A percentile compares a stretch with the other conserved stretches of the same genome.
These are phyloP conservation scores for Pipistrellus pipistrellus DNA, from an alignment of 2,797 vertebrate genomes.

Conservation along the genomic window DNA sequence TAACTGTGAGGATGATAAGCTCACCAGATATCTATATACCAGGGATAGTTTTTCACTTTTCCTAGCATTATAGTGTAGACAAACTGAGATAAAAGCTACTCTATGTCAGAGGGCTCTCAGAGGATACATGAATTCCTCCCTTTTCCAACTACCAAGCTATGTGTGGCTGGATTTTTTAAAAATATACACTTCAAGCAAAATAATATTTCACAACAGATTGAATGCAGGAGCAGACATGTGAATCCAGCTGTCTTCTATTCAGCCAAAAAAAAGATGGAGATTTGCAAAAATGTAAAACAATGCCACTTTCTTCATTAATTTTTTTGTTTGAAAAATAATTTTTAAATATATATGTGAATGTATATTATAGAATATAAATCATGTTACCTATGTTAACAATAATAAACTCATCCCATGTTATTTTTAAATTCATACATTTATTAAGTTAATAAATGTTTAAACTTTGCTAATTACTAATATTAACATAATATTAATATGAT, in stretches of 20 bases:
- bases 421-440: constrained; percentile 40
- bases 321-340: constrained; percentile 53
- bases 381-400: not conserved
- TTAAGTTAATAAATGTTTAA: constrained; percentile 29
- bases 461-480: constrained; percentile 17
- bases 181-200: constrained; percentile 75
- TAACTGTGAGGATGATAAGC: constrained; percentile 17
- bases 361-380: constrained; percentile 28
- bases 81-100: not conserved
- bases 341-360: not conserved
- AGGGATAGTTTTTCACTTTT: constrained; percentile 44
- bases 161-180: constrained; percentile 62
- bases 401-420: not conserved
- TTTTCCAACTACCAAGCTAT: constrained; percentile 49
- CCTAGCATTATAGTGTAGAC: not conserved
- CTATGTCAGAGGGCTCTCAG: constrained; percentile 9
- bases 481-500: not conserved
- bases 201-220: constrained; percentile 78
- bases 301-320: not conserved
- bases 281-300: constrained; percentile 71
- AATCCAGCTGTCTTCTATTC: constrained; percentile 80
- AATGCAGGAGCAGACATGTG: constrained; percentile 68
- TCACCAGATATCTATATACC: not conserved
- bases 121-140: not conserved
- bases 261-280: constrained; percentile 53